Base-by-base conservation (phyloP, 2,888 invertebrate species). In the Palloptera scutellata region DNA sequence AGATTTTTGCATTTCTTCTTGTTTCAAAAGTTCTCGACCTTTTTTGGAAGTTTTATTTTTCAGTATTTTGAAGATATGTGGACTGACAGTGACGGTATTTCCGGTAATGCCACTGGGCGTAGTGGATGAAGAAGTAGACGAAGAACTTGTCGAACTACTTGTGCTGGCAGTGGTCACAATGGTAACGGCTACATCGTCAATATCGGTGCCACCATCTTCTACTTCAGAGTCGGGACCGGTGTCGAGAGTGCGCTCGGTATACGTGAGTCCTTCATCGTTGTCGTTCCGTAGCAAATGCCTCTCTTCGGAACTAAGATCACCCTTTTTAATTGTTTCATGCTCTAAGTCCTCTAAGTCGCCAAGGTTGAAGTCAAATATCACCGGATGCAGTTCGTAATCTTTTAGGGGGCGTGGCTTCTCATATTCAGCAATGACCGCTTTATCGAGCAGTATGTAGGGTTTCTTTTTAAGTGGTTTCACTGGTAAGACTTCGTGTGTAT, bases 311-410 rank as follows among this genome's bases (percentile, higher is more conserved):
- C 76, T 83, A 15, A 84, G 74, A 60, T 83, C 83, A 5, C 78
- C 83, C 69, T 79, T 83, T 57, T 81, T 79, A 61, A 81, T 74
- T 5, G 77, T 73, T 62, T 82, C 84, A 68, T 83, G 83, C 60
- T 81, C 75, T 30, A 81, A 72, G 64, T 83, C 84, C 71, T 85
- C 85, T 8, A 84, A 72, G 52, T 84, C 84, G 5, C 84, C 84
- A 59, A 83, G 69, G 71, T 84, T 84, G 42, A 84, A 84, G 67
- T 84, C 85, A 60, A 85, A 84, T 17, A 80, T 77, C 0, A 83
- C 83, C 2, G 85, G 79, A 74, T 83, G 83, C 48, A 80, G 72
- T n/a, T 83, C 81, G 52, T 79, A 78, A 1, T 81, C 78, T 69
- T 84, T 83, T 0, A 81, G 70, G 0, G 78, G 73, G 13, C 76